These are phyloP conservation scores for Malurus cyaneus DNA, from an alignment of 2,113 vertebrate genomes.

Conservation along the genomic window DNA sequence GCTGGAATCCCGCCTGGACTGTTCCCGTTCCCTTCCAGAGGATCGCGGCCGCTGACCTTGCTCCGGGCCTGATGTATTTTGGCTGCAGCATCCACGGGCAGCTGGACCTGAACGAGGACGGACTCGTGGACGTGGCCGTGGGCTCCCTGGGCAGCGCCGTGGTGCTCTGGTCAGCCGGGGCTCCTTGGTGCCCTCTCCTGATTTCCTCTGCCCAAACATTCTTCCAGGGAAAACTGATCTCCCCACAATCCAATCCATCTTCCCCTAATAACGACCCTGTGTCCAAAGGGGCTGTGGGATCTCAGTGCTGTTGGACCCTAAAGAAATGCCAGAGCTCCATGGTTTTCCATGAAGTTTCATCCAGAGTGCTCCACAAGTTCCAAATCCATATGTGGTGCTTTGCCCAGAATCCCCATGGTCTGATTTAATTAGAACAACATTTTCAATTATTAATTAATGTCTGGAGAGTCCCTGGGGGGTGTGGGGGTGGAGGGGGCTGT, in stretches of 20 bases:
- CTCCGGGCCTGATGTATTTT: slow-evolving; percentile 87
- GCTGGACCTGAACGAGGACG: slow-evolving; percentile 92
- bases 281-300: rapidly evolving
- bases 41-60: slow-evolving; percentile 81
- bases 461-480: not conserved
- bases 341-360: not conserved
- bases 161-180: slow-evolving; percentile 83
- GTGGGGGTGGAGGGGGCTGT: rapidly evolving
- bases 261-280: rapidly evolving
- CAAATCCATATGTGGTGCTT: not conserved
- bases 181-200: rapidly evolving
- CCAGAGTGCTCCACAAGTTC: not conserved
- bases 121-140: slow-evolving; percentile 88
- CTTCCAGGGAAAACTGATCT: not conserved
- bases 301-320: rapidly evolving
- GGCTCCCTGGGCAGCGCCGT: slow-evolving; percentile 90
- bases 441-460: not conserved
- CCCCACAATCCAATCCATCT: rapidly evolving
- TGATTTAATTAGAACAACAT: not conserved
- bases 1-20: not conserved
- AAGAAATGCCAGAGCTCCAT: no score
- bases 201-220: rapidly evolving
- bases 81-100: slow-evolving; percentile 91
- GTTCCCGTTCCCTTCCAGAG: slow-evolving; percentile 72
- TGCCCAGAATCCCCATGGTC: not conserved